Evolutionary conservation across 2,888 invertebrate species (phyloP), one percentile per base, ranked within the genome.

Genomic region (Halictus quadricinctus): DNA sequence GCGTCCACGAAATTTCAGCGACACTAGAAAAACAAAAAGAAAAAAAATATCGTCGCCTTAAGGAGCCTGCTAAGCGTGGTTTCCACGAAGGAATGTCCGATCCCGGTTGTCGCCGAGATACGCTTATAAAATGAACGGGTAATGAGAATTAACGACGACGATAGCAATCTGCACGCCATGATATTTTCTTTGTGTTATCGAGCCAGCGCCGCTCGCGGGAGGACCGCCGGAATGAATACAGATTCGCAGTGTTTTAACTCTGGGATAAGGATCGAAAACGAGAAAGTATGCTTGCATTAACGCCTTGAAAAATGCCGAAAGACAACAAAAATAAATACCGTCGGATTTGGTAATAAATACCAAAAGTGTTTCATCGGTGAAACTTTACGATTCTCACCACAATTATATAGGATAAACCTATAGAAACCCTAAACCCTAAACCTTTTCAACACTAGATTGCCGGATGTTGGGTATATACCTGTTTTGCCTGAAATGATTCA

Each of bases 141-240:
- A 90, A 91, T 84, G 86, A 90, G 89, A 89, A 91, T 90, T 89
- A 91, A 91, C 85, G 91, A 84, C 72, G 87, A 90, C 83, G 88
- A 88, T 86, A 85, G 89, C 87, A 87, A 90, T 91, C 87, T 89
- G 77, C 81, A 76, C 75, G 60, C 76, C 72, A 75, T 72, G 85
- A 82, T 89, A 87, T 84, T 83, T 87, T 79, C 72, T 72, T 66
- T 76, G 81, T 50, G 81, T 79, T 88, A 90, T 87, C 88, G 85
- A 72, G 77, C 69, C 76, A 72, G 80, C 83, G 76, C 29, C 18
- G 69, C 18, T 58, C 79, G 69, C 69, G 84, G 72, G n/a, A 60
- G 50, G 29, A 46, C 69, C 66, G 43, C 58, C 66, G 72, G 72
- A 90, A 88, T 90, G 82, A 89, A 89, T 90, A 90, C 72, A 88